Evolutionary conservation across 2,888 invertebrate genomes (phyloP), one percentile per base, ranked within the genome.

Genomic region (Conchocele bisecta): DNA sequence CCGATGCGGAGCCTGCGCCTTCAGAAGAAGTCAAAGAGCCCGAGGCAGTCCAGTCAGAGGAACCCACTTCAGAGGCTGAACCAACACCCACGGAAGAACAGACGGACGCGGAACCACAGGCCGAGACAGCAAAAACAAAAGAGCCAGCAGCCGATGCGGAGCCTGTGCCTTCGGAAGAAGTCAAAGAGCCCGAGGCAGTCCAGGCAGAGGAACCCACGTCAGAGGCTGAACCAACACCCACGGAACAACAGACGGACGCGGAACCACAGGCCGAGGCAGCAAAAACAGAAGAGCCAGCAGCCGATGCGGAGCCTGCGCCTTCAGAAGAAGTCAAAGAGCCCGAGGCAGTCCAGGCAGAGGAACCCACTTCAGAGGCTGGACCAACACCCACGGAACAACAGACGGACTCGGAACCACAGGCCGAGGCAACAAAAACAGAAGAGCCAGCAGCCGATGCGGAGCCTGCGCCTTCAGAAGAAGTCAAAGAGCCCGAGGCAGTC

Each of bases 91-190:
- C 53, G 20, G 26, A 15, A 28, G 24, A 39, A 3, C 33, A 20
- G n/a, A 15, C 56, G 9, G 56, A 53, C 13, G 44, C 33, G 22
- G 29, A 33, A 31, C 22, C 35, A 54, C 46, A 42, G 29, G 31
- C 29, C 15, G 58, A 3, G 28, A 20, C 4, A 57, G 44, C 44
- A 58, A 17, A 28, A 28, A n/a, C 39, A 31, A 29, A 56, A 22
- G 41, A 11, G 7, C 17, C 42, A 15, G 28, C 26, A 9, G 26
- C n/a, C 2, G 57, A 41, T 26, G 9, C 42, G 28, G 42, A 26
- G 46, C 31, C 44, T n/a, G 51, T 31, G 6, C 7, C 48, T 33
- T 28, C 7, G 31, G 26, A 26, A 22, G 24, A 31, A 29, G 57
- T 35, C 15, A 51, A 50, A 20, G 50, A 20, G 13, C 35, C 50